phyloP scores from a whole-genome alignment of 2,797 vertebrate genomes.

The Tangara arthus region DNA sequence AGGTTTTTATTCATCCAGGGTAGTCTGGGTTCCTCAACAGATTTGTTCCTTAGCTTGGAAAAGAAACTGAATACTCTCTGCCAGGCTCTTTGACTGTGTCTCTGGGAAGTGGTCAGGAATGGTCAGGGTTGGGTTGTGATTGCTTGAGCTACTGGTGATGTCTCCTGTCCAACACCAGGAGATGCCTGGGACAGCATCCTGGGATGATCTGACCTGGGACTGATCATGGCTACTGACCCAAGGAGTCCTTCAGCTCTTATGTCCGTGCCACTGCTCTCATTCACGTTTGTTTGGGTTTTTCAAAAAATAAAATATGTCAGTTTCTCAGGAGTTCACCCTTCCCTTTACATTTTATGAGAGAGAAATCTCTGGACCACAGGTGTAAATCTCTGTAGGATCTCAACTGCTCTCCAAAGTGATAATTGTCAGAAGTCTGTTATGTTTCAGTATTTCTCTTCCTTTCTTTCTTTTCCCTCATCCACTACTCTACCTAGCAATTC shows the following conservation, averaged over 20 bases:
- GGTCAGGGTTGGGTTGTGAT: not conserved
- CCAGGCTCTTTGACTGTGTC: not conserved
- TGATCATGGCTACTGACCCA: not conserved
- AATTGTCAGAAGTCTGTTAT: not conserved
- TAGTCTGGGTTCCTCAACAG: not conserved
- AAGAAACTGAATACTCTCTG: not conserved
- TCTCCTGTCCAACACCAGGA: not conserved
- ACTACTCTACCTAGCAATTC: not conserved
- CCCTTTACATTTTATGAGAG: not conserved
- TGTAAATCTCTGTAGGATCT: not conserved
- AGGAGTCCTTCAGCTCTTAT: not conserved
- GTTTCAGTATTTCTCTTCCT: not conserved
- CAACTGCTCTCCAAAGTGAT: not conserved
- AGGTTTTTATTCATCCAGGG: not conserved
- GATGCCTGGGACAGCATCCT: not conserved
- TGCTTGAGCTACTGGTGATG: not conserved
- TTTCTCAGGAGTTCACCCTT: not conserved
- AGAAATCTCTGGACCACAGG: accelerated
- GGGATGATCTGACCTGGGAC: not conserved
- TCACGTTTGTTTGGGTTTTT: not conserved
- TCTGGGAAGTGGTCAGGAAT: not conserved
- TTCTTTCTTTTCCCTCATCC: not conserved
- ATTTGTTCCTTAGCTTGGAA: not conserved
- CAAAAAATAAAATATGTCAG: not conserved
- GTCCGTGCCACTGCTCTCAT: accelerated